Base-by-base conservation (phyloP, 2,113 vertebrate species). In the Morone chrysops region DNA sequence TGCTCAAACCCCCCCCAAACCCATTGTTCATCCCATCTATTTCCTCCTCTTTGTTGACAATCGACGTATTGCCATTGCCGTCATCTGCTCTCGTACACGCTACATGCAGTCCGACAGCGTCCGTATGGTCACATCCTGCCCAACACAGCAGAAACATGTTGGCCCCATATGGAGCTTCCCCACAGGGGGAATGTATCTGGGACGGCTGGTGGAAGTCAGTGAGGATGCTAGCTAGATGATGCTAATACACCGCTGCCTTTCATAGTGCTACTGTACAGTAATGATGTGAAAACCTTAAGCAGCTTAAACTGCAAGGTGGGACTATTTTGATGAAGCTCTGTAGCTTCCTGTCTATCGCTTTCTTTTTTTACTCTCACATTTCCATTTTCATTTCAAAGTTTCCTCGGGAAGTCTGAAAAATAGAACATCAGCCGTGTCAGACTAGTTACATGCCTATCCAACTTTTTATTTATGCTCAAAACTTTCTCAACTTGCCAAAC, bases 101-200 rank as follows among this genome's bases (percentile, higher is more conserved):
- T 36, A 61, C 74, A 63, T 47, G 72, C 62, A 72, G 78, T 59
- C 36, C 16, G 71, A 90, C 89, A 81, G 84, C 54, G 0, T 8
- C 82, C 63, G 66, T 85, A 83, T 82, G 82, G 51, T 80, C 61
- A 22, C 47, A 14, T 76, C 85, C 56, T 51, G 82, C 66, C 70
- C 80, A 47, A 0, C 0, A 4, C 57, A 68, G 70, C 78, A 81
- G 50, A 80, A 88, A 87, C 81, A 90, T 45, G 71, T 75, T 10
- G 47, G 83, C 78, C 72, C 89, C 90, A 85, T 87, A 84, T 83
- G 86, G 57, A 90, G 80, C 66, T 18, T 57, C 80, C 45, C 87
- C 79, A 83, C 67, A 48, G 82, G 79, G 80, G 48, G 62, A 84
- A 80, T 62, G 5, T 63, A 87, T 89, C 67, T 67, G 76, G 48